phyloP scores from a whole-genome alignment of 2,113 vertebrate genomes.

The Polypterus senegalus region DNA sequence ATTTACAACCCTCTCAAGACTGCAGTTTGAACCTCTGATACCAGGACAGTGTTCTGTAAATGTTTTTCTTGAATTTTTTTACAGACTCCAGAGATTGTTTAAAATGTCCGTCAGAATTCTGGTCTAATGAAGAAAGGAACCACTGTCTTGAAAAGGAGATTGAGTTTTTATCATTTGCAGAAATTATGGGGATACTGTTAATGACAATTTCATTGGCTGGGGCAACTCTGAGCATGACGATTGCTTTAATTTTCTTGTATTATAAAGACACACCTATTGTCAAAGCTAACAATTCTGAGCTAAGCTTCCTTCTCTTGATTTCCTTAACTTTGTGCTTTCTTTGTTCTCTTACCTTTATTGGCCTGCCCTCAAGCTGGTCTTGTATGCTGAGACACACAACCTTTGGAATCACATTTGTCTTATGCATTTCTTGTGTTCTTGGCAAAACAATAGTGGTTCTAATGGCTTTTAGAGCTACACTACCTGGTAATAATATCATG shows the following conservation, averaged over 20 bases:
- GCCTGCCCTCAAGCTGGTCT: conserved; percentile 1
- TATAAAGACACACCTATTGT: conserved; percentile 1
- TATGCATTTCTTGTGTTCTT: conserved; percentile 7
- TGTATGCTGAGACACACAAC: conserved; percentile 4
- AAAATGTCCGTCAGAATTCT: conserved; percentile 1
- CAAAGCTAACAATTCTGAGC: conserved; percentile 4
- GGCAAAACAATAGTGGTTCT: conserved; percentile 6
- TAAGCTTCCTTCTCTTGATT: conserved; percentile 1
- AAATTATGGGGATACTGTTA: conserved; percentile 4
- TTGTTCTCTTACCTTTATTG: conserved; percentile 4
- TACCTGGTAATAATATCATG: conserved; percentile 2
- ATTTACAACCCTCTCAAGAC: not conserved
- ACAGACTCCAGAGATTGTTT: not conserved
- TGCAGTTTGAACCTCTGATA: too few relatives aligned
- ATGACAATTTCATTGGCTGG: not conserved
- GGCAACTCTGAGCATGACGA: not conserved
- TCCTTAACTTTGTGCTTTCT: not conserved
- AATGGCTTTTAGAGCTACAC: conserved; percentile 6
- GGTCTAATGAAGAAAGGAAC: not conserved
- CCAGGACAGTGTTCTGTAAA: too few relatives aligned
- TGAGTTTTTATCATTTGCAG: conserved; percentile 2
- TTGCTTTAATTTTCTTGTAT: not conserved
- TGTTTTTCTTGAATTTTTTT: conserved; percentile 1
- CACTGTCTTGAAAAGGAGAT: not conserved
- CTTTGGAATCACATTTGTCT: conserved; percentile 7